phyloP scores from a whole-genome alignment of 2,797 vertebrate genomes.

The Platyrinchus mystaceus region DNA sequence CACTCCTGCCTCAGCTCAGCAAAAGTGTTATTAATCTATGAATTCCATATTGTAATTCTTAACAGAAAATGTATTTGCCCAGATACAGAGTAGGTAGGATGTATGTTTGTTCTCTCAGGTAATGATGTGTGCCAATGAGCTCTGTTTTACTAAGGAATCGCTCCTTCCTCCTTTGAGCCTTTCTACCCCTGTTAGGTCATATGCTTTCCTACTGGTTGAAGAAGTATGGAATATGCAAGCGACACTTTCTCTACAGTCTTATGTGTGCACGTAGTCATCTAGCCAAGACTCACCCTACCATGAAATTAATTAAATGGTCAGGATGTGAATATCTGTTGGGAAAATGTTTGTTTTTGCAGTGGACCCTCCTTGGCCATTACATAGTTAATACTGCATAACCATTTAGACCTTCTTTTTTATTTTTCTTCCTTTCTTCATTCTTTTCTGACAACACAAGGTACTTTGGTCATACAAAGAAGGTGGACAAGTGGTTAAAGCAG shows the following conservation, averaged over 20 bases:
- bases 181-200: not conserved
- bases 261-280: not conserved
- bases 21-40: not conserved
- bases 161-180: not conserved
- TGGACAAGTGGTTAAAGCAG: not conserved
- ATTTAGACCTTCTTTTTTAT: not conserved
- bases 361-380: not conserved
- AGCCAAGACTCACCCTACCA: not conserved
- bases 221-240: not conserved
- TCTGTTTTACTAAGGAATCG: not conserved
- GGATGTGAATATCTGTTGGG: not conserved
- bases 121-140: not conserved
- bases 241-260: not conserved
- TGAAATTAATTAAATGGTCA: not conserved
- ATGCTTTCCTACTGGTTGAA: not conserved
- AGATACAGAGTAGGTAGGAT: not conserved
- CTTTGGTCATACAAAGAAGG: not conserved
- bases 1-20: not conserved
- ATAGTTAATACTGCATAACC: not conserved
- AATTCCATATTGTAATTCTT: conserved; percentile 7
- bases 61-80: conserved; percentile 7
- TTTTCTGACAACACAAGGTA: not conserved
- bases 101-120: not conserved
- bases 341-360: not conserved
- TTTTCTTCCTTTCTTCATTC: not conserved